These are phyloP conservation scores for Coilia nasus DNA, from an alignment of 2,797 vertebrate species.

Conservation along the genomic window DNA sequence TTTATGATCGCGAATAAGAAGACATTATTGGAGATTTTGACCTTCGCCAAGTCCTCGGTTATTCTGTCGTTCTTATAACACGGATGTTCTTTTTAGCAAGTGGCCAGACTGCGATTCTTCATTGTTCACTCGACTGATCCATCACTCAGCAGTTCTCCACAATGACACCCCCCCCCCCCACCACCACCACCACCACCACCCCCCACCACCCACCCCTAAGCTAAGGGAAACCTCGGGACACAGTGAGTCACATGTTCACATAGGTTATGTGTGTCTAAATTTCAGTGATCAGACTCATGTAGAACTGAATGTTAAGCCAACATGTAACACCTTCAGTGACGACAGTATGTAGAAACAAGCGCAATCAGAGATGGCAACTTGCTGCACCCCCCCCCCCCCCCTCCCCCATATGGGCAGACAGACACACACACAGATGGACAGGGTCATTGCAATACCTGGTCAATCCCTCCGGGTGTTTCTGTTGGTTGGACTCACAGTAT, in stretches of 20 bases:
- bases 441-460: no score
- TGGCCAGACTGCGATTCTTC: neutral
- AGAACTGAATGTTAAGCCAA: neutral
- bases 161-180: no score
- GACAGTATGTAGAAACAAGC: neutral
- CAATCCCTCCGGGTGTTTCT: no score
- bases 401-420: no score
- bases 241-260: neutral
- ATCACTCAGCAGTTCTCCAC: neutral
- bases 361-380: neutral
- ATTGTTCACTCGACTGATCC: neutral
- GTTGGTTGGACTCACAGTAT: neutral
- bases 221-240: neutral
- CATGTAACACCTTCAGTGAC: neutral
- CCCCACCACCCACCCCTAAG: no score
- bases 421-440: no score
- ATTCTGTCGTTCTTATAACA: neutral
- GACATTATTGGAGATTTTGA: neutral
- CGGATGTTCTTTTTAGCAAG: neutral
- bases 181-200: no score
- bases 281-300: neutral
- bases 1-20: neutral
- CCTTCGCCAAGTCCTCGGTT: neutral
- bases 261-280: neutral
- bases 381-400: no score